Base-by-base conservation (phyloP, 2,888 invertebrate species). In the Latheticus oryzae region DNA sequence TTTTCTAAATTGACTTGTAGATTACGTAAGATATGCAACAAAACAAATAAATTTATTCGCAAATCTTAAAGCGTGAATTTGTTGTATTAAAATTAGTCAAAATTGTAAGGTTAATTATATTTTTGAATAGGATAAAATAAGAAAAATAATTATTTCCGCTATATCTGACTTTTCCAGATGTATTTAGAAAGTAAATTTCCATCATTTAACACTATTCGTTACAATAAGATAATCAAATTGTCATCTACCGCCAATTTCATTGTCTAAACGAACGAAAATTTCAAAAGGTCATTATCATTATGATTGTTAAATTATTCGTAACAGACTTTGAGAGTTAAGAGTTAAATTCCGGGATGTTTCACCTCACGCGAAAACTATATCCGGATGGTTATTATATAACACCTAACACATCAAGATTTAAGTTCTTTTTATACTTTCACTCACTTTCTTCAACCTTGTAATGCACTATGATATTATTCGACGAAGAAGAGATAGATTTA, bases 361-460 rank as follows among this genome's bases (percentile, higher is more conserved):
- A 23, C 38, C 16, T 47, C 51, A 51, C 51, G 51, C 51, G 8
- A 51, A 38, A 19, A 13, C 38, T 11, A 48, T 40, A 40, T 51
- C 51, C 51, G 51, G 17, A 8, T 26, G 24, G 4, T 8, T 5
- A 24, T 51, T 28, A 51, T 40, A 51, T 51, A 51, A 51, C 38
- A 51, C 51, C 38, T 24, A 30, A 38, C 16, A 47, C 16, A 47
- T 47, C 35, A 5, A 35, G 13, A 9, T 45, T 8, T 40, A 42
- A 52, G 24, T 55, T 52, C 53, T 47, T 37, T 50, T 43, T 48
- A 42, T 33, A 63, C 68, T 68, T 68, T 68, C 68, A 62, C 68
- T 61, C 42, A 60, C 67, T 67, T 68, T 68, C 67, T 66, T 68
- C 58, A 51, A 62, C 68, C 68, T 68, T 66, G 65, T 38, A 17